phyloP scores from a whole-genome alignment of 1,140 invertebrate species.

The Drosophila repletoides region DNA sequence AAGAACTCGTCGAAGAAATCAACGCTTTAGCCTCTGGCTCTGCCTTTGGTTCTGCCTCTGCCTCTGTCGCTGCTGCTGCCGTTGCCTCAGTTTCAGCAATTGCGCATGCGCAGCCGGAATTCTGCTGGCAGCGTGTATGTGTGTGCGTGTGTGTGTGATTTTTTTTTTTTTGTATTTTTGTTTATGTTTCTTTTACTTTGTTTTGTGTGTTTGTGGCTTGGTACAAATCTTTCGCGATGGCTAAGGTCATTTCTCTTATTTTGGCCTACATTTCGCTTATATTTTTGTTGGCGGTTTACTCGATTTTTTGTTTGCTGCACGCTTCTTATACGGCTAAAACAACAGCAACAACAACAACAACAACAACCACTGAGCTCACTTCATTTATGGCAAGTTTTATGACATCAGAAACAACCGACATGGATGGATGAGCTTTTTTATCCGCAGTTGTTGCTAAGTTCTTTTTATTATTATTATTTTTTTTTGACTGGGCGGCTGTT shows the following conservation, averaged over 20 bases:
- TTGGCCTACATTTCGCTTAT: conserved; percentile 49
- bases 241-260: conserved; percentile 59
- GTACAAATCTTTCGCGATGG: conserved; percentile 49
- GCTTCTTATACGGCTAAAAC: conserved; percentile 1
- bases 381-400: conserved; percentile 44
- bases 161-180: neutral
- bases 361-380: neutral
- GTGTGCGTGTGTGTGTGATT: neutral
- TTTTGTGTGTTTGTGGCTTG: conserved; percentile 30
- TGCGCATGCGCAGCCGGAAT: conserved; percentile 33
- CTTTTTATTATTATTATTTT: no score
- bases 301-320: conserved; percentile 8
- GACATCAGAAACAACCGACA: conserved; percentile 25
- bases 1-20: conserved; percentile 11
- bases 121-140: neutral
- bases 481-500: neutral
- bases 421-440: conserved; percentile 10
- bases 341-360: neutral
- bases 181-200: neutral
- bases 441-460: conserved; percentile 2
- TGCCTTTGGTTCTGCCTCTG: neutral
- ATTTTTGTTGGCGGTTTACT: conserved; percentile 19
- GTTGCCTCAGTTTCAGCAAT: neutral
- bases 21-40: neutral
- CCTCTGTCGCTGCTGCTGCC: neutral